Percentiles rank a stretch among this genome's conserved stretches.
Conservation (phyloP, 64 coral and sea anemone genomes). For the Montipora sp. region DNA sequence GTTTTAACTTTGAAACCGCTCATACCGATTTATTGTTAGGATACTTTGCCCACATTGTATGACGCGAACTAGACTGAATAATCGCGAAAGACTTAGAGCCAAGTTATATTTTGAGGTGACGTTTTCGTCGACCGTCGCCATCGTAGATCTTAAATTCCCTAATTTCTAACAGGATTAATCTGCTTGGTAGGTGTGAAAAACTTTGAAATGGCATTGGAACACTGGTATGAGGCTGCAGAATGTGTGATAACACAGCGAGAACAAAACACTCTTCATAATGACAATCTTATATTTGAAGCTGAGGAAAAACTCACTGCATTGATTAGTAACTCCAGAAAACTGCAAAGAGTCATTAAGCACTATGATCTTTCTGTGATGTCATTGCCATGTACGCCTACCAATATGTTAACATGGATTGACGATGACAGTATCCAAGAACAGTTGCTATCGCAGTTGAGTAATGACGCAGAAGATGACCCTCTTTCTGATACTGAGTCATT, state of each 20-base stretch:
- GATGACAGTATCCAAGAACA: constrained; percentile 52
- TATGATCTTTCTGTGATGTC: constrained; percentile 58
- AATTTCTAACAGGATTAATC: not conserved
- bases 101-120: too few relatives aligned
- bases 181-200: constrained; percentile 64
- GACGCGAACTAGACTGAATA: too few relatives aligned
- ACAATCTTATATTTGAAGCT: constrained; percentile 56
- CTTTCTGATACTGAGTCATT: constrained; percentile 84
- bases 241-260: not conserved
- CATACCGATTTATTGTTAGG: too few relatives aligned
- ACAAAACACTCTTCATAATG: not conserved
- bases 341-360: constrained; percentile 58
- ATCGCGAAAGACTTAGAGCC: too few relatives aligned
- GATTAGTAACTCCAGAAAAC: constrained; percentile 57
- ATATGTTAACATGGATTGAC: constrained; percentile 84
- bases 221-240: constrained; percentile 83
- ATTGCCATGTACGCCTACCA: constrained; percentile 33
- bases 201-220: constrained; percentile 85
- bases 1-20: too few relatives aligned
- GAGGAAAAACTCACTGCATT: constrained; percentile 69
- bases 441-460: constrained; percentile 23
- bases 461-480: constrained; percentile 33
- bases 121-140: too few relatives aligned
- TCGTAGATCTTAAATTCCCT: not conserved
- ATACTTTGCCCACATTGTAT: too few relatives aligned